These are phyloP conservation scores for Drosophila tropicalis DNA, from an alignment of 1,140 invertebrate species.

Conservation along the genomic window DNA sequence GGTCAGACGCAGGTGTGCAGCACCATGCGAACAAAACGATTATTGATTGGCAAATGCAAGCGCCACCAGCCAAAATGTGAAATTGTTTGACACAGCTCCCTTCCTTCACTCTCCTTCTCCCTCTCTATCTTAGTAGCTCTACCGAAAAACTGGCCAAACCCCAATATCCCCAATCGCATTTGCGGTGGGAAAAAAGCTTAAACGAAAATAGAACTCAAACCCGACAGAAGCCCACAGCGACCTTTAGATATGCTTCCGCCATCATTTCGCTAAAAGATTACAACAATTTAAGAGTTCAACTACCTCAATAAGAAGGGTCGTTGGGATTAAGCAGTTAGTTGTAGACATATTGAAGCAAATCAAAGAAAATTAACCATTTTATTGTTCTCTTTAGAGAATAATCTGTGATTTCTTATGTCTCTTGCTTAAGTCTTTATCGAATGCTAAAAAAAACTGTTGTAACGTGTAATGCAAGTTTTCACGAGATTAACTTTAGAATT, in stretches of 20 bases:
- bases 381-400: neutral
- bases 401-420: neutral
- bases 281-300: slow-evolving; percentile 9
- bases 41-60: slow-evolving; percentile 31
- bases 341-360: neutral
- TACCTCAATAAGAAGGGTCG: neutral
- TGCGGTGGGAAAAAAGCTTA: slow-evolving; percentile 2
- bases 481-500: no score
- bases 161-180: slow-evolving; percentile 20
- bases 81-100: slow-evolving; percentile 24
- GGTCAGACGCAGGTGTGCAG: slow-evolving; percentile 30
- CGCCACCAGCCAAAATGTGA: slow-evolving; percentile 18
- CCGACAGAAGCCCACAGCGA: neutral
- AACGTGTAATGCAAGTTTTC: no score
- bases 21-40: slow-evolving; percentile 26
- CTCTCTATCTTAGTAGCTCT: neutral
- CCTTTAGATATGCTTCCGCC: slow-evolving; percentile 15
- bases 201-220: slow-evolving; percentile 14
- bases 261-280: slow-evolving; percentile 10
- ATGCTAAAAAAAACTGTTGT: no score
- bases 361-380: neutral
- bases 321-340: neutral
- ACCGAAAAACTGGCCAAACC: slow-evolving; percentile 7
- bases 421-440: no score
- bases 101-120: neutral